Percentiles rank a stretch among this genome's conserved stretches.
Evolutionary conservation across 2,888 invertebrate species (phyloP).

Genomic region (Euproctis similis): DNA sequence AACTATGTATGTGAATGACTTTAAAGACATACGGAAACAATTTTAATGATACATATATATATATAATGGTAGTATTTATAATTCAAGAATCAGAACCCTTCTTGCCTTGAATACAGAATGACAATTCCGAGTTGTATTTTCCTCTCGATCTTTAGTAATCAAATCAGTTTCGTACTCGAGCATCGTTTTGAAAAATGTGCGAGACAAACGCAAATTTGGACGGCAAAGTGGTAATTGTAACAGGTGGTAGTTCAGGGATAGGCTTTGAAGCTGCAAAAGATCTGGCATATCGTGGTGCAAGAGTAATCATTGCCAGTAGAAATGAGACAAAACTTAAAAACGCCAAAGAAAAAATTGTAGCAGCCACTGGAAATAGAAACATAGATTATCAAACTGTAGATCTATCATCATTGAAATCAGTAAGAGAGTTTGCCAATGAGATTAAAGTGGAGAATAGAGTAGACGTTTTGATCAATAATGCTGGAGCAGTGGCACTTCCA

Average conservation of each 20-base stretch:
- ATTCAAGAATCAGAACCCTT: slow-evolving; percentile 24
- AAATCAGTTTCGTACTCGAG: no score
- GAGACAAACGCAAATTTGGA: slow-evolving; percentile 37
- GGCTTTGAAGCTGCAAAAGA: slow-evolving; percentile 63
- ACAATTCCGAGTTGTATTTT: no score
- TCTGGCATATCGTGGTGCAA: slow-evolving; percentile 61
- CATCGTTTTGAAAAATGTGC: slow-evolving; percentile 29
- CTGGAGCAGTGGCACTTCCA: slow-evolving; percentile 64
- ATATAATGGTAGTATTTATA: no score
- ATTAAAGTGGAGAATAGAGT: slow-evolving; percentile 50
- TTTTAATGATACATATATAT: no score
- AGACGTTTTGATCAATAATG: slow-evolving; percentile 76
- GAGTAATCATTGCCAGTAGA: slow-evolving; percentile 69
- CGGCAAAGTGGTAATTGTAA: slow-evolving; percentile 56
- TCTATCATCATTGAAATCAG: slow-evolving; percentile 60
- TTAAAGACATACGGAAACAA: no score
- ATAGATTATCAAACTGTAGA: slow-evolving; percentile 51
- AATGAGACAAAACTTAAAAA: slow-evolving; percentile 56
- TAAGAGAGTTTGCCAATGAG: slow-evolving; percentile 71
- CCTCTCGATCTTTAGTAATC: slow-evolving; percentile 17
- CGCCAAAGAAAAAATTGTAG: slow-evolving; percentile 45
- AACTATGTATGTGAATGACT: no score
- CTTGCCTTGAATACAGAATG: slow-evolving; percentile 22
- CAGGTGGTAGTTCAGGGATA: slow-evolving; percentile 59
- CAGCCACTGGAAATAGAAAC: slow-evolving; percentile 43